Conservation (phyloP, 1,140 invertebrate genomes). For the Zeugodacus cucurbitae region DNA sequence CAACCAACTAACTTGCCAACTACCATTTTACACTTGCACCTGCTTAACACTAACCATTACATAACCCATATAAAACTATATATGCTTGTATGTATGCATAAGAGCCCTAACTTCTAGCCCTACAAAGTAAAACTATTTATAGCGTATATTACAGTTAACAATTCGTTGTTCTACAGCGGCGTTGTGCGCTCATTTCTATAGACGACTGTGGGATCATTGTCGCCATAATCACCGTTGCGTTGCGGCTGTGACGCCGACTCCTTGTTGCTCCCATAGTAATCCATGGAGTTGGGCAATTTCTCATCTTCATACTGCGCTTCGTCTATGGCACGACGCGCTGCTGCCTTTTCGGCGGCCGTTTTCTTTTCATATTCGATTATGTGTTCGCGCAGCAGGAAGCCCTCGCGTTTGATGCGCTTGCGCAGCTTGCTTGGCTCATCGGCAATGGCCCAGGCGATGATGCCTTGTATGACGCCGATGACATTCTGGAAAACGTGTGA, state of each 20-base stretch:
- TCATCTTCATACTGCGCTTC: conserved; percentile 28
- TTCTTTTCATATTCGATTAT: conserved; percentile 79
- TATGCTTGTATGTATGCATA: background rate
- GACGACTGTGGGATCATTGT: background rate
- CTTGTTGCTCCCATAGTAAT: conserved; percentile 6
- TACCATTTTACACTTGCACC: background rate
- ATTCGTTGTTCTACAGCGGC: conserved; percentile 41
- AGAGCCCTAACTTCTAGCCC: background rate
- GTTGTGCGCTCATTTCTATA: conserved; percentile 43
- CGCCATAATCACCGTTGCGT: conserved; percentile 9
- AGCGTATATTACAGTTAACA: background rate
- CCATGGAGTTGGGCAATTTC: background rate
- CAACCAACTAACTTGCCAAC: background rate
- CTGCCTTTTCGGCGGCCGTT: conserved; percentile 43
- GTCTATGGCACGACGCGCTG: conserved; percentile 39
- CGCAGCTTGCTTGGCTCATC: conserved; percentile 79
- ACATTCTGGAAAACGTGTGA: conserved; percentile 75
- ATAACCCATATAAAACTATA: background rate
- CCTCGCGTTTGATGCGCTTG: conserved; percentile 84
- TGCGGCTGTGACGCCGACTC: background rate
- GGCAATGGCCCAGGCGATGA: conserved; percentile 84
- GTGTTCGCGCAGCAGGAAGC: conserved; percentile 86
- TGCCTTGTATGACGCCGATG: conserved; percentile 79
- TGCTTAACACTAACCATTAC: background rate
- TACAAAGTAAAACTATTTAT: background rate